A percentile compares a stretch with the other conserved stretches of the same genome.
Evolutionary conservation across 2,888 invertebrate species (phyloP).

Genomic region (Mellilla xanthometata): DNA sequence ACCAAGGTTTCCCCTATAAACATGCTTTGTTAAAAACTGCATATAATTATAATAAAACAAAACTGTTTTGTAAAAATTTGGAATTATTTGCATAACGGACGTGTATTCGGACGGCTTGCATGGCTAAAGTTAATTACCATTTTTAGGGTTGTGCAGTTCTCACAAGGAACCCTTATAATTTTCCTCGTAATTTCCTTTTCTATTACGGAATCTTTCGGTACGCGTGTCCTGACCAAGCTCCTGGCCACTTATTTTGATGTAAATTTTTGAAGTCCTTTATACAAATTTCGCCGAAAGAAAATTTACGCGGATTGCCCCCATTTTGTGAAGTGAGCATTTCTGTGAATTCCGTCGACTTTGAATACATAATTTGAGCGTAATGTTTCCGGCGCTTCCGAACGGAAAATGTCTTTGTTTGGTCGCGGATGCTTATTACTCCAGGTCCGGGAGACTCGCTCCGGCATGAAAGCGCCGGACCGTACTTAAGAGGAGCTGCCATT

Average conservation of each 20-base stretch:
- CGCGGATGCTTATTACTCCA: slow-evolving; percentile 70
- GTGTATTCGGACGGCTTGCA: slow-evolving; percentile 9
- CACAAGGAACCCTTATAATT: too few species aligned
- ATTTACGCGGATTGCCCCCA: slow-evolving; percentile 27
- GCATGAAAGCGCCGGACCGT: slow-evolving; percentile 66
- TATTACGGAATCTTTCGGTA: too few species aligned
- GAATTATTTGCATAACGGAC: slow-evolving; percentile 7
- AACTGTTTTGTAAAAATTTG: slow-evolving; percentile 2
- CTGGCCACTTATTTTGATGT: too few species aligned
- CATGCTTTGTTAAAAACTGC: background rate
- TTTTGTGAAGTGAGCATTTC: slow-evolving; percentile 37
- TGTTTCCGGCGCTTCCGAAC: slow-evolving; percentile 61
- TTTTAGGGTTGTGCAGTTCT: too few species aligned
- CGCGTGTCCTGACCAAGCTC: too few species aligned
- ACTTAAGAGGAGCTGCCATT: slow-evolving; percentile 68
- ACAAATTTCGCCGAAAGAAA: slow-evolving; percentile 19
- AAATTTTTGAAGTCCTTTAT: slow-evolving; percentile 15
- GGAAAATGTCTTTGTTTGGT: slow-evolving; percentile 73
- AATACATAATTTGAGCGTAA: slow-evolving; percentile 61
- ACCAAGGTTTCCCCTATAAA: background rate
- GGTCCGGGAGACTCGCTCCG: slow-evolving; percentile 66
- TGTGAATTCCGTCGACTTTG: slow-evolving; percentile 46
- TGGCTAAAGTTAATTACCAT: slow-evolving; percentile 11
- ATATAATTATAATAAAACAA: background rate
- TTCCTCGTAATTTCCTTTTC: too few species aligned